phyloP scores from a whole-genome alignment of 2,888 invertebrate genomes.

The Sinodicranocentrus sp. region DNA sequence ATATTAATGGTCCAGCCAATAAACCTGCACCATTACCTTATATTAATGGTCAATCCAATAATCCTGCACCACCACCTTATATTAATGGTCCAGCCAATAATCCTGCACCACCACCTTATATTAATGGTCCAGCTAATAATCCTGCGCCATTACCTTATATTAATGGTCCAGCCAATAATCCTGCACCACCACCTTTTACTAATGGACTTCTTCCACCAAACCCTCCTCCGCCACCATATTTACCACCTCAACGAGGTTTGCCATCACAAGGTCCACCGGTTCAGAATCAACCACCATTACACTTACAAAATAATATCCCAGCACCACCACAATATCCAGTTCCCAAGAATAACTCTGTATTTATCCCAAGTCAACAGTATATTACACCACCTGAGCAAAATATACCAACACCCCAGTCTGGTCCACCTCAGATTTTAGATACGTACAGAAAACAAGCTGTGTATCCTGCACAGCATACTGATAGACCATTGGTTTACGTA shows the following conservation, averaged over 20 bases:
- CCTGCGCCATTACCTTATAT: neutral
- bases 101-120: neutral
- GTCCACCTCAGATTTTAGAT: slow-evolving; percentile 17
- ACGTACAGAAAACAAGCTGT: slow-evolving; percentile 28
- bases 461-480: slow-evolving; percentile 3
- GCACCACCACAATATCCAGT: slow-evolving; percentile 12
- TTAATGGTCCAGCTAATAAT: neutral
- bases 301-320: neutral
- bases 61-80: neutral
- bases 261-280: slow-evolving; percentile 8
- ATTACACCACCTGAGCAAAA: neutral
- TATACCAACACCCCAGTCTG: neutral
- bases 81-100: neutral
- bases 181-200: neutral
- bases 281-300: neutral
- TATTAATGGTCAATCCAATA: neutral
- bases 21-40: neutral
- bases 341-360: neutral
- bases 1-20: neutral
- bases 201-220: slow-evolving; percentile 36
- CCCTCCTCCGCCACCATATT: neutral
- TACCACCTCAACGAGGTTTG: neutral
- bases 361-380: slow-evolving; percentile 24
- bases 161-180: neutral
- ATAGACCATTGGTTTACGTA: slow-evolving; percentile 13